Evolutionary conservation across 2,888 invertebrate species (phyloP), one percentile per base, ranked within the genome.

Genomic region (Neelides folsomi): DNA sequence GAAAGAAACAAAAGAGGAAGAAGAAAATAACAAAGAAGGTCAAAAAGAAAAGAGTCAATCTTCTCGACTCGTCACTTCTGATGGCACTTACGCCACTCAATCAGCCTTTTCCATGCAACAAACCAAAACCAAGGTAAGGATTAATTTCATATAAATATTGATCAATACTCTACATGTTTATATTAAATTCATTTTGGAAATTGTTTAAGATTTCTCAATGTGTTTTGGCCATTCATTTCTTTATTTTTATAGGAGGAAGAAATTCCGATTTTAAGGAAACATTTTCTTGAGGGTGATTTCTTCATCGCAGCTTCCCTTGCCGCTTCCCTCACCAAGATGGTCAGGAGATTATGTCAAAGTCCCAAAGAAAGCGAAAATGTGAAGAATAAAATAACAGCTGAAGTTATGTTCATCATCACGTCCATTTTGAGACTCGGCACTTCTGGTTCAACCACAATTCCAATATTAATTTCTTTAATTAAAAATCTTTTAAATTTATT

Each of bases 81-180:
- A 99, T 75, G 98, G 98, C 16, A 95, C 97, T 0, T 99, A 99
- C 71, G 98, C 97, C 20, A 86, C 94, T 3, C 97, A 99, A 73
- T 94, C 94, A 60, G 95, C 93, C 40, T 93, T 97, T 72, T 93
- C 87, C 68, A 75, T 87, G 62, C 41, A 56, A 6, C 58, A 59
- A 42, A 56, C 59, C 3, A 57, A 53, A 12, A 52, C 57, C 19
- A 59, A 60, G 54, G 59, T 58, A 36, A 20, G 35, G 10, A 18
- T 48, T 13, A n/a, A 12, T 35, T 8, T 42, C 10, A n/a, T n/a
- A n/a, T n/a, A 27, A 27, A 27, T 27, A 27, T 7, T 27, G 7
- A 27, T 27, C n/a, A n/a, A n/a, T n/a, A n/a, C n/a, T n/a, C n/a
- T n/a, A n/a, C n/a, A n/a, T n/a, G n/a, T n/a, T n/a, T n/a, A n/a